Evolutionary conservation across 2,888 invertebrate genomes (phyloP).

Genomic region (Caenorhabditis plicata): DNA sequence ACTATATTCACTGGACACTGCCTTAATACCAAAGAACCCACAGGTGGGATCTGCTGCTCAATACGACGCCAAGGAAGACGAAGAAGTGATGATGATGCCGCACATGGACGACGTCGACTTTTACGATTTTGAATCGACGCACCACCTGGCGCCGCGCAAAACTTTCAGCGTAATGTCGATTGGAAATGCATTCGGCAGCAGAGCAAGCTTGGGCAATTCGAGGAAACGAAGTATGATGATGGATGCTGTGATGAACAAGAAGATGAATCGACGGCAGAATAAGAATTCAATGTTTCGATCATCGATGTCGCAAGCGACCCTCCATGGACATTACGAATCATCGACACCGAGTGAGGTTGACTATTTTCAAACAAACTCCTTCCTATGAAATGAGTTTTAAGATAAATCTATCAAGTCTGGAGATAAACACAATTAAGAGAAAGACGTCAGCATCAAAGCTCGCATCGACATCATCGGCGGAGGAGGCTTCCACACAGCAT

Average conservation of each 20-base stretch:
- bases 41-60: conserved; percentile 48
- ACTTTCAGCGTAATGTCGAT: conserved; percentile 33
- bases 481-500: conserved; percentile 12
- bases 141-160: conserved; percentile 29
- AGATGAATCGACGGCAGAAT: conserved; percentile 19
- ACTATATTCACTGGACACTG: conserved; percentile 47
- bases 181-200: conserved; percentile 22
- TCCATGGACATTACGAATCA: conserved; percentile 28
- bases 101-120: conserved; percentile 36
- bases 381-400: neutral
- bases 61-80: conserved; percentile 22
- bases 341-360: conserved; percentile 26
- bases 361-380: neutral
- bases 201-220: conserved; percentile 18
- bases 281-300: conserved; percentile 27
- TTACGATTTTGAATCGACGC: conserved; percentile 26
- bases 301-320: conserved; percentile 21
- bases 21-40: conserved; percentile 45
- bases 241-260: conserved; percentile 21
- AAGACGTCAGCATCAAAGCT: neutral
- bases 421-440: conserved; percentile 7
- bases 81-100: conserved; percentile 38
- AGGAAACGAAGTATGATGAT: conserved; percentile 27
- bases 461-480: conserved; percentile 3
- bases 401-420: conserved; percentile 26